Base-by-base conservation (phyloP, 2,888 invertebrate species). In the Agonopterix heracliana region DNA sequence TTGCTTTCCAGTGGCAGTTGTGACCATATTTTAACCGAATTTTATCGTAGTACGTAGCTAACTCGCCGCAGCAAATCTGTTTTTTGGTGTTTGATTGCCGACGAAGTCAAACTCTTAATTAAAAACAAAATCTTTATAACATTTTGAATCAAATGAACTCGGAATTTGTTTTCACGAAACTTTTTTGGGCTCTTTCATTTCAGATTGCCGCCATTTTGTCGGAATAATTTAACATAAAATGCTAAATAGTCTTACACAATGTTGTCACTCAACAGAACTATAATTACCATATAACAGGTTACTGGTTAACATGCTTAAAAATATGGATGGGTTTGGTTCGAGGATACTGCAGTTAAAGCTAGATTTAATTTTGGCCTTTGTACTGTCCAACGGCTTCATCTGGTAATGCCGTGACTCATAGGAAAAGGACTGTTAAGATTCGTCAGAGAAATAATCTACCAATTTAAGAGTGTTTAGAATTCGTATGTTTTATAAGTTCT, bases 381-480 rank as follows among this genome's bases (percentile, higher is more conserved):
- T 66, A 66, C 67, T 62, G 61, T 61, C 63, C 62, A 67, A 63
- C 63, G 63, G 56, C 64, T 72, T 73, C 68, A 68, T 68, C 66
- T 68, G 64, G 59, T 60, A 56, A 55, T 54, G 38, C 5, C 38
- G 2, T 38, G n/a, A 38, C 9, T 50, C 57, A 61, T 51, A 78
- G 80, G 81, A 78, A 81, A 78, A 71, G 75, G 69, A 70, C 70
- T 67, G 71, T 83, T 82, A 71, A 74, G 71, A 69, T 68, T 74
- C 67, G 72, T 76, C 73, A 74, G 61, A 60, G 65, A 61, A 72
- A 78, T 73, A 69, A 71, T 64, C 59, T 65, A 63, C 61, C 61
- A 55, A 48, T 52, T 54, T 26, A 26, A 26, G 14, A 14, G 26
- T 26, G 1, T 26, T 26, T 26, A 26, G 26, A 26, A 26, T 7